Evolutionary conservation across 1,140 invertebrate genomes (phyloP), one percentile per base, ranked within the genome.

Genomic region (Atta texana): DNA sequence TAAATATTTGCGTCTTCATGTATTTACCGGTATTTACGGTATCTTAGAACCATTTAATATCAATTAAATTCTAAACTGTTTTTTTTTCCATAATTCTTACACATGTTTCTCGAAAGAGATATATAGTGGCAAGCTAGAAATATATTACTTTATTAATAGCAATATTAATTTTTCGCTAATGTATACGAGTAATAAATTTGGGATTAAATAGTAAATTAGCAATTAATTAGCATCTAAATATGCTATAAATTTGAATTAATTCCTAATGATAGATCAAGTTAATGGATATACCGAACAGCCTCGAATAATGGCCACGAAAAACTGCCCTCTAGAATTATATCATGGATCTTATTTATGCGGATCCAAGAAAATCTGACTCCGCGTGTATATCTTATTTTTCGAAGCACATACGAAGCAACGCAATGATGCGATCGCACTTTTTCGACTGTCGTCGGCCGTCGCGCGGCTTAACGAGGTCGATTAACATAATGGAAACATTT

Each of bases 401-500:
- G 66, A 57, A 34, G 49, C 10, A 28, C 18, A 28, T 21, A 18
- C 77, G 21, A 81, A 57, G 44, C 39, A 66, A 59, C 39, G 44
- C 39, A 66, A 59, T 24, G 55, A 82, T 72, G 53, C 53, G 28
- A 84, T 49, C 80, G 55, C 39, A 51, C 34, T 84, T 84, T 84
- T 84, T 69, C 69, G 69, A 72, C 64, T 14, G 53, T 16, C 34
- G 51, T 57, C 63, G 77, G 63, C n/a, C 78, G 68, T 82, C 80
- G 53, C 44, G 55, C 69, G 55, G 28, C 34, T 75, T 61, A 75
- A 75, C 69, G 39, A 84, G 28, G 39, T 61, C 57, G 57, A 84
- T 84, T 84, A 84, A 84, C 80, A 84, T 84, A 84, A 84, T 61
- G 80, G 63, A 84, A 84, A 75, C 80, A 84, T 84, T 84, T 84